Conservation (phyloP, 2,113 vertebrate species). For the Strix aluco region DNA sequence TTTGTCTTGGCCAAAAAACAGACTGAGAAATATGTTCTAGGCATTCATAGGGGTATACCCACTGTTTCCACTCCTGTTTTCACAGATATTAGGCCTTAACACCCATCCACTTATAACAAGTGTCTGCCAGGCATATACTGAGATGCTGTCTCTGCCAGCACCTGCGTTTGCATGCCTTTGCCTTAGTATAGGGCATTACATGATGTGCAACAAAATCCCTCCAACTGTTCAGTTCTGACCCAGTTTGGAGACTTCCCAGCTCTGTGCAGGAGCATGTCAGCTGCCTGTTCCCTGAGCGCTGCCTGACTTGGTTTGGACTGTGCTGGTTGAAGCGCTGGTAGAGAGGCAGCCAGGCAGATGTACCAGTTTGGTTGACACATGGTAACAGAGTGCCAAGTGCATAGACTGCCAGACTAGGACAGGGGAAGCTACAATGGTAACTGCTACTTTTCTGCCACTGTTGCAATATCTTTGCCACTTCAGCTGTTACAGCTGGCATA, state of each 20-base stretch:
- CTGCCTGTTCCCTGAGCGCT: neutral
- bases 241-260: neutral
- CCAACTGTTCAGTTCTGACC: neutral
- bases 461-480: neutral
- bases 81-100: neutral
- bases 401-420: neutral
- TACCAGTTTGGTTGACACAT: neutral
- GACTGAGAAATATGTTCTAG: neutral
- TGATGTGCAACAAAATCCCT: neutral
- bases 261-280: neutral
- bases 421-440: neutral
- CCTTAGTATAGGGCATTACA: neutral
- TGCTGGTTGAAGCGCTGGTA: neutral
- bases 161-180: neutral
- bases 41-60: neutral
- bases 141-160: neutral
- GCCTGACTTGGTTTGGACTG: neutral
- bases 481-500: neutral
- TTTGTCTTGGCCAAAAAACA: neutral
- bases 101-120: neutral
- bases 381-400: neutral
- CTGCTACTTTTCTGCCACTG: neutral
- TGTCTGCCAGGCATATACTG: neutral
- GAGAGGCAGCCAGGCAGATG: neutral
- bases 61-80: neutral